A percentile compares a stretch with the other conserved stretches of the same genome.
These are phyloP conservation scores for Phymorhynchus buccinoides DNA, from an alignment of 1,140 invertebrate species.

Conservation along the genomic window DNA sequence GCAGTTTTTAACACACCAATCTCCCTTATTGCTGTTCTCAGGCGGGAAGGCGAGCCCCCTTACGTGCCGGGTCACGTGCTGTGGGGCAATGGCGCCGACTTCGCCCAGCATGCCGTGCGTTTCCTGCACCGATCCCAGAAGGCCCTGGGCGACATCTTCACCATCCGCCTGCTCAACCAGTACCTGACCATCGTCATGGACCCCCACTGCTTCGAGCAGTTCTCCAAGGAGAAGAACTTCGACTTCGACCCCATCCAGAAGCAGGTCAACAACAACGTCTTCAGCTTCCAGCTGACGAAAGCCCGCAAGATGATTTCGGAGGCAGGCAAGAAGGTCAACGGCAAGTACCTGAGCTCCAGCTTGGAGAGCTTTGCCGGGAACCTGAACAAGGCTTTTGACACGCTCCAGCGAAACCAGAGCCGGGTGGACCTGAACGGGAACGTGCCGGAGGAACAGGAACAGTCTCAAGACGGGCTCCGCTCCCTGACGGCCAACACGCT, in stretches of 20 bases:
- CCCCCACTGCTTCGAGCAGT: constrained; percentile 68
- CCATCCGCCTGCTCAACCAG: constrained; percentile 71
- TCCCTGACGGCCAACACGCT: constrained; percentile 67
- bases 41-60: constrained; percentile 66
- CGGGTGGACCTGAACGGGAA: constrained; percentile 19
- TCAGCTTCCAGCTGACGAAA: constrained; percentile 69
- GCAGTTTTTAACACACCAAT: constrained; percentile 14
- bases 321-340: constrained; percentile 70
- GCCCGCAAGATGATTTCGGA: constrained; percentile 71
- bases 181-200: constrained; percentile 70
- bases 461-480: constrained; percentile 64
- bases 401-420: neutral
- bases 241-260: constrained; percentile 73
- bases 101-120: constrained; percentile 68
- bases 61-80: constrained; percentile 67
- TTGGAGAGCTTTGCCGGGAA: constrained; percentile 64
- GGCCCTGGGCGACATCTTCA: constrained; percentile 70
- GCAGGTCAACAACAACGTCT: constrained; percentile 73
- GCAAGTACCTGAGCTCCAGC: constrained; percentile 59
- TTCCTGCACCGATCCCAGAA: constrained; percentile 67
- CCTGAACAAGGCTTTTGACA: constrained; percentile 57
- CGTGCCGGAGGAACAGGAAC: constrained; percentile 40
- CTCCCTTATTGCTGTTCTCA: constrained; percentile 53
- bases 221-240: constrained; percentile 70
- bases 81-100: constrained; percentile 70